Percentiles rank a stretch among this genome's conserved stretches.
Evolutionary conservation across 2,888 invertebrate species (phyloP).

Genomic region (Eupithecia inturbata): DNA sequence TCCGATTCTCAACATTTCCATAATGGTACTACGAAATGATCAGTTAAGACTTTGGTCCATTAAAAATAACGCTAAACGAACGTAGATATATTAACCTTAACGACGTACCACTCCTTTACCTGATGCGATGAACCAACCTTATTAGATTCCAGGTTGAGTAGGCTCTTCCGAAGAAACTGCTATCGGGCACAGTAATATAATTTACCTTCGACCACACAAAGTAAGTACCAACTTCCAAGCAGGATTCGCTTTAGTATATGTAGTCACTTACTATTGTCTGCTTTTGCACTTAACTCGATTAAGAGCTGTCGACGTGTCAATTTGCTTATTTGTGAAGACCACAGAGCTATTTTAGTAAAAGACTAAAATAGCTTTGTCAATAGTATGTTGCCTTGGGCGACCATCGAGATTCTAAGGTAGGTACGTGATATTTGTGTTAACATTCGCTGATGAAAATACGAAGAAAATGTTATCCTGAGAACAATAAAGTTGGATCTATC

Average conservation of each 20-base stretch:
- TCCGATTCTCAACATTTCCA: no score
- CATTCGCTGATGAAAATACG: neutral
- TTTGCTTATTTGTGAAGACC: conserved; percentile 24
- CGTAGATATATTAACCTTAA: neutral
- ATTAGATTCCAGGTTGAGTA: conserved; percentile 45
- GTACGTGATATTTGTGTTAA: conserved; percentile 7
- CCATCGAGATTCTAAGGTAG: conserved; percentile 14
- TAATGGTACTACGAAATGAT: neutral
- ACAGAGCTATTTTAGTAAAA: no score
- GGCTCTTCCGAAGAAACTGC: conserved; percentile 45
- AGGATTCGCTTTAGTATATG: conserved; percentile 53
- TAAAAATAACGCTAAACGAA: neutral
- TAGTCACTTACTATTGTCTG: conserved; percentile 38
- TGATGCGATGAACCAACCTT: conserved; percentile 47
- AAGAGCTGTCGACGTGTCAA: conserved; percentile 25
- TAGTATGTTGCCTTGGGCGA: conserved; percentile 14
- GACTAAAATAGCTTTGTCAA: conserved; percentile 28
- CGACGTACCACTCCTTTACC: neutral
- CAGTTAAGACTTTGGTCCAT: neutral
- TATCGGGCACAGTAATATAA: conserved; percentile 54
- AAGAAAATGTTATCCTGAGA: neutral
- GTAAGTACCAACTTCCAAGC: conserved; percentile 46
- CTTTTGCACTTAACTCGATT: conserved; percentile 43
- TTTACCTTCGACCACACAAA: conserved; percentile 52
- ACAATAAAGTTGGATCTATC: neutral